These are phyloP conservation scores for Odontophorus gujanensis DNA, from an alignment of 2,113 vertebrate genomes.

Conservation along the genomic window DNA sequence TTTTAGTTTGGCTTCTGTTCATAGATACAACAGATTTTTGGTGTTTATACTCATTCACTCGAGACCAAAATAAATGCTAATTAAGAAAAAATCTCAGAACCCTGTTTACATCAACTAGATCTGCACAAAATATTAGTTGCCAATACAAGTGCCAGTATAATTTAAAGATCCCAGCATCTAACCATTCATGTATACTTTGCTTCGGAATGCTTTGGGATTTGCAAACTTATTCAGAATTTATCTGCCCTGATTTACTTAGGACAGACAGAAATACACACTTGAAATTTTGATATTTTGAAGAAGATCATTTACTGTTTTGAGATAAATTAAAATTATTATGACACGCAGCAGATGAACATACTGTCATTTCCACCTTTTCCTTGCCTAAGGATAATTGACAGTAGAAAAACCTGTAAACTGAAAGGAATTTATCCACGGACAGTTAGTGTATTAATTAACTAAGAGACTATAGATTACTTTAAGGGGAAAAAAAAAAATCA, in stretches of 20 bases:
- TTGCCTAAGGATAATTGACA: constrained; percentile 34
- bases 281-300: not conserved
- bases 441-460: constrained; percentile 33
- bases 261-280: not conserved
- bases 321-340: constrained; percentile 20
- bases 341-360: not conserved
- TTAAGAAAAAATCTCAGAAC: constrained; percentile 70
- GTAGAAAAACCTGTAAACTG: constrained; percentile 28
- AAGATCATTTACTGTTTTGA: not conserved
- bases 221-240: not conserved
- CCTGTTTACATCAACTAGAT: constrained; percentile 63
- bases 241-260: not conserved
- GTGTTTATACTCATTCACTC: constrained; percentile 71
- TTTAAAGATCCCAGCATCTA: not conserved
- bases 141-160: not conserved
- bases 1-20: constrained; percentile 70
- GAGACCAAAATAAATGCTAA: constrained; percentile 78
- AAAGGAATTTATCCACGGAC: constrained; percentile 13
- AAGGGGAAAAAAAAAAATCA: not conserved
- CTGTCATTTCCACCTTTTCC: not conserved
- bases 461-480: not conserved
- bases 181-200: not conserved
- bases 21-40: constrained; percentile 70
- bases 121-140: not conserved
- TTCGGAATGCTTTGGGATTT: not conserved